Percentiles rank a stretch among this genome's conserved stretches.
phyloP scores from a whole-genome alignment of 2,888 invertebrate genomes.

The Erebia aethiops region DNA sequence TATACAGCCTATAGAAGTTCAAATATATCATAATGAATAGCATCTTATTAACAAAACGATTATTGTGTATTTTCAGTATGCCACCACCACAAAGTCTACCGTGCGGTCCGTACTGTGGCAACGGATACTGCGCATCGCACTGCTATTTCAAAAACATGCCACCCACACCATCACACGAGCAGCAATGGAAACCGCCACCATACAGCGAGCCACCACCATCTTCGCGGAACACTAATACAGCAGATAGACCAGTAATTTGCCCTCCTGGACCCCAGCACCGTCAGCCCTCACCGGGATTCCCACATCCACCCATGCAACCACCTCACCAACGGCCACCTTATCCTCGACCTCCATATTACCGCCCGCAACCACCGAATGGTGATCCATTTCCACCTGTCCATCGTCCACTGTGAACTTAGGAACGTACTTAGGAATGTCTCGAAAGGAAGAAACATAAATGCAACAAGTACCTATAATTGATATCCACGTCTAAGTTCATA shows the following conservation, averaged over 20 bases:
- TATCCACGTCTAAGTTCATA: too few relatives aligned
- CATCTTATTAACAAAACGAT: conserved; percentile 5
- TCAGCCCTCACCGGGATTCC: conserved; percentile 23
- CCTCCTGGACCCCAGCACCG: conserved; percentile 40
- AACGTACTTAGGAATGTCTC: background rate
- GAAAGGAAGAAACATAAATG: background rate
- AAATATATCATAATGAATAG: background rate
- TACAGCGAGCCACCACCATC: conserved; percentile 40
- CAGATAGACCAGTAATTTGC: conserved; percentile 31
- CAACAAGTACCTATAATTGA: too few relatives aligned
- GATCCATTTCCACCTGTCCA: conserved; percentile 28
- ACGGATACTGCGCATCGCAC: conserved; percentile 58
- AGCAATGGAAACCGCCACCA: conserved; percentile 42
- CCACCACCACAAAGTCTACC: conserved; percentile 61
- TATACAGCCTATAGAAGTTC: too few relatives aligned
- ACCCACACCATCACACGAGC: conserved; percentile 40
- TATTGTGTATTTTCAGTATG: conserved; percentile 56
- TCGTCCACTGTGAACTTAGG: conserved; percentile 20
- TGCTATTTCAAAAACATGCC: conserved; percentile 52
- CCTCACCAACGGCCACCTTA: conserved; percentile 25
- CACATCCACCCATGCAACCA: conserved; percentile 27
- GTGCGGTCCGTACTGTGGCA: conserved; percentile 64
- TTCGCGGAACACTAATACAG: conserved; percentile 37
- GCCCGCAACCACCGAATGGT: conserved; percentile 22
- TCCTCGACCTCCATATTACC: conserved; percentile 23